Evolutionary conservation across 2,113 vertebrate genomes (phyloP).

Genomic region (Menura novaehollandiae): DNA sequence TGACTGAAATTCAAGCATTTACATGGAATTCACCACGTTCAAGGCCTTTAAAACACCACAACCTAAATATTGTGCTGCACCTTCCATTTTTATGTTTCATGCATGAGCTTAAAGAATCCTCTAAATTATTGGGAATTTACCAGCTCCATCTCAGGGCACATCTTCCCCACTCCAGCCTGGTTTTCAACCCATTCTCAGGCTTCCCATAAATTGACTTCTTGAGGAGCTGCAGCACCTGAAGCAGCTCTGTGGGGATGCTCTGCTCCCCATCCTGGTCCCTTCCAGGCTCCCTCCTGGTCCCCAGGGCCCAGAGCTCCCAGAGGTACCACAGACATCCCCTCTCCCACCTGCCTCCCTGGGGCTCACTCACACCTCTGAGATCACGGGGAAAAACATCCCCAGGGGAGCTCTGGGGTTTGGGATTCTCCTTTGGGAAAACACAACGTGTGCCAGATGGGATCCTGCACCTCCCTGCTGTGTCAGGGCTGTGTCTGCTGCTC

Average conservation of each 20-base stretch:
- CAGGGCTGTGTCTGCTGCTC: not conserved
- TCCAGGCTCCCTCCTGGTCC: not conserved
- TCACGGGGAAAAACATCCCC: not conserved
- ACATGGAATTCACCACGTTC: not conserved
- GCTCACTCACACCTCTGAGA: accelerated
- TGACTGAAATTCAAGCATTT: not conserved
- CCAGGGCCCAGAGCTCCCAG: accelerated
- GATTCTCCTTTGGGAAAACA: not conserved
- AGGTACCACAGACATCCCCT: accelerated
- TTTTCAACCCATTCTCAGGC: not conserved
- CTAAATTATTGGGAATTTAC: not conserved
- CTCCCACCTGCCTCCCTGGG: not conserved
- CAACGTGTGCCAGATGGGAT: accelerated
- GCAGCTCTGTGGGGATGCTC: not conserved
- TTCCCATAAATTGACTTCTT: not conserved
- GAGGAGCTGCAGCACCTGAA: too few species aligned
- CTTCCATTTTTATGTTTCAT: not conserved
- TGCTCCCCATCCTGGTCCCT: not conserved
- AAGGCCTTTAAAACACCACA: not conserved
- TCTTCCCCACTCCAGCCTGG: not conserved
- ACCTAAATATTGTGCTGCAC: not conserved
- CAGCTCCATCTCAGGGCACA: not conserved
- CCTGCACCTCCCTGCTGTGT: not conserved
- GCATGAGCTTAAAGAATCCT: not conserved
- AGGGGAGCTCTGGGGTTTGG: not conserved